Conservation (phyloP, 2,888 invertebrate genomes). For the Graphium colonna region DNA sequence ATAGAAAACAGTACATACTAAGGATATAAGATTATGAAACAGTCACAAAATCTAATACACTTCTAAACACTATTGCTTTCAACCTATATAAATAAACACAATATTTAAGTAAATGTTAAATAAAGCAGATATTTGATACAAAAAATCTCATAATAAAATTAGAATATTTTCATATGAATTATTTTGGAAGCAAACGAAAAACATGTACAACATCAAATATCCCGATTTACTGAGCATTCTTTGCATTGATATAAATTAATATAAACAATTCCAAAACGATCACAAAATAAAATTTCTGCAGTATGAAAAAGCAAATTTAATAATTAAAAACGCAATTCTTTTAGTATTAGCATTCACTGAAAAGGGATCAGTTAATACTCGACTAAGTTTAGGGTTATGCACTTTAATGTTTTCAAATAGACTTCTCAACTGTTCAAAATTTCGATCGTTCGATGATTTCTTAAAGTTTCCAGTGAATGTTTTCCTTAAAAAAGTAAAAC, state of each 20-base stretch:
- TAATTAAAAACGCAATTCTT: too few relatives aligned
- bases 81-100: conserved; percentile 14
- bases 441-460: too few relatives aligned
- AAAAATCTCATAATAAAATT: conserved; percentile 26
- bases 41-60: conserved; percentile 42
- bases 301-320: background rate
- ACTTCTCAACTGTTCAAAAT: background rate
- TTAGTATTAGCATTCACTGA: conserved; percentile 9
- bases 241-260: conserved; percentile 9
- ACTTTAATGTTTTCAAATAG: conserved; percentile 36
- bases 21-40: conserved; percentile 62
- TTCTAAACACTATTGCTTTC: conserved; percentile 34
- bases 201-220: conserved; percentile 39
- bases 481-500: conserved; percentile 28
- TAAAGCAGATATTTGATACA: conserved; percentile 13
- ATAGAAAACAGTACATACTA: conserved; percentile 72
- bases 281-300: background rate
- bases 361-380: background rate
- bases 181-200: conserved; percentile 40
- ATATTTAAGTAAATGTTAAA: conserved; percentile 2
- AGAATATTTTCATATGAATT: conserved; percentile 31
- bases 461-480: conserved; percentile 12
- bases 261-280: background rate
- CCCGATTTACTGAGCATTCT: background rate
- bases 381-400: background rate